These are phyloP conservation scores for Deroplatys truncata DNA, from an alignment of 2,888 invertebrate genomes.

Conservation along the genomic window DNA sequence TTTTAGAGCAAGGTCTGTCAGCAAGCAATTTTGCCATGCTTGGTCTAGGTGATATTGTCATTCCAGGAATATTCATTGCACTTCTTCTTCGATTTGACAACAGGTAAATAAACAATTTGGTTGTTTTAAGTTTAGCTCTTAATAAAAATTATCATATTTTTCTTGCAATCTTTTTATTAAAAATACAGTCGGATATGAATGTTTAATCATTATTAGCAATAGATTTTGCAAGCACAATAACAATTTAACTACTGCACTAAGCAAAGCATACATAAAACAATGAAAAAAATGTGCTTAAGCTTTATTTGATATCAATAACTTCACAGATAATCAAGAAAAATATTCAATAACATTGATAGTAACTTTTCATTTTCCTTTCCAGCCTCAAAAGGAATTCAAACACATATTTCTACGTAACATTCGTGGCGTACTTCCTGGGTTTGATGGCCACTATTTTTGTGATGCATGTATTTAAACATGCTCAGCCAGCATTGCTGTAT, in stretches of 20 bases:
- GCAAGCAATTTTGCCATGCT: conserved; percentile 98
- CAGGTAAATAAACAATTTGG: conserved; percentile 43
- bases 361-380: conserved; percentile 24
- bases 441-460: conserved; percentile 91
- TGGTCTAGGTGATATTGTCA: conserved; percentile 97
- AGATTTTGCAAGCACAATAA: too few relatives aligned
- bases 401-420: conserved; percentile 85
- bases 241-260: too few relatives aligned
- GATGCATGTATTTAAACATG: conserved; percentile 98
- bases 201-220: too few relatives aligned
- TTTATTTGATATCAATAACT: too few relatives aligned
- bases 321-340: too few relatives aligned
- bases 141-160: background rate
- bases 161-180: background rate
- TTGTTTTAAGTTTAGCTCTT: background rate
- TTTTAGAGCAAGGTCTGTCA: conserved; percentile 84
- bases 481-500: conserved; percentile 95
- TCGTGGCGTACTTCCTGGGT: conserved; percentile 90
- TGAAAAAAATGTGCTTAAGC: too few relatives aligned
- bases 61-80: conserved; percentile 99
- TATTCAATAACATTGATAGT: background rate
- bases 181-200: too few relatives aligned
- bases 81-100: conserved; percentile 92
- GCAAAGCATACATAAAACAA: too few relatives aligned
- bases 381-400: conserved; percentile 77